Evolutionary conservation across 2,797 vertebrate species (phyloP).

Genomic region (Cossypha dichroa): DNA sequence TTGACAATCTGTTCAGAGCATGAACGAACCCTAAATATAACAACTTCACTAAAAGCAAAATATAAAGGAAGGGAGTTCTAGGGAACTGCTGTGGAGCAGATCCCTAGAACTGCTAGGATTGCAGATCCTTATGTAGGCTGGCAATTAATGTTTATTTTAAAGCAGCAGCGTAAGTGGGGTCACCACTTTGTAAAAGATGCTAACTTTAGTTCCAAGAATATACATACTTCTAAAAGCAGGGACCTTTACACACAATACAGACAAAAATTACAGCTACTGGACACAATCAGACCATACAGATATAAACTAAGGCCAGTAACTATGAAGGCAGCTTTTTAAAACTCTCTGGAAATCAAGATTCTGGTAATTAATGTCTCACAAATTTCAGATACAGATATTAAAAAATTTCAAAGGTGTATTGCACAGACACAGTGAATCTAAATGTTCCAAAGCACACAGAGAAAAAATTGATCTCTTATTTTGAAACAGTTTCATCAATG

Average conservation of each 20-base stretch:
- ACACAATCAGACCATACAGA: background rate
- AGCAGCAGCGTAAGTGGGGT: background rate
- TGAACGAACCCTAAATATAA: background rate
- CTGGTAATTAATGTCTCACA: background rate
- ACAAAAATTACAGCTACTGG: background rate
- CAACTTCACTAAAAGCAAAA: slow-evolving; percentile 6
- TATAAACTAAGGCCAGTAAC: background rate
- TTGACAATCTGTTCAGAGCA: slow-evolving; percentile 28
- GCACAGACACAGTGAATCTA: background rate
- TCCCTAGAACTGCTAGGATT: background rate
- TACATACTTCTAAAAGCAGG: fast-evolving
- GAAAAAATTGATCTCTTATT: background rate
- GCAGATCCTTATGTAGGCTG: background rate
- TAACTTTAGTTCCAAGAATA: slow-evolving; percentile 10
- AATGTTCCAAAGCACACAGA: background rate
- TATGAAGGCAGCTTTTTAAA: background rate
- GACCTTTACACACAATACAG: background rate
- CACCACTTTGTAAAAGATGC: background rate
- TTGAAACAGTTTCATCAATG: slow-evolving; percentile 4
- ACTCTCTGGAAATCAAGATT: background rate
- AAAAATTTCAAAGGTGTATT: background rate
- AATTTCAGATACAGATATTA: background rate
- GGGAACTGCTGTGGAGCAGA: background rate
- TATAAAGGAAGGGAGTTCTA: background rate
- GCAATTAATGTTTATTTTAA: slow-evolving; percentile 19